Conservation (phyloP, 1,140 invertebrate species). For the Dreissena rostriformis region DNA sequence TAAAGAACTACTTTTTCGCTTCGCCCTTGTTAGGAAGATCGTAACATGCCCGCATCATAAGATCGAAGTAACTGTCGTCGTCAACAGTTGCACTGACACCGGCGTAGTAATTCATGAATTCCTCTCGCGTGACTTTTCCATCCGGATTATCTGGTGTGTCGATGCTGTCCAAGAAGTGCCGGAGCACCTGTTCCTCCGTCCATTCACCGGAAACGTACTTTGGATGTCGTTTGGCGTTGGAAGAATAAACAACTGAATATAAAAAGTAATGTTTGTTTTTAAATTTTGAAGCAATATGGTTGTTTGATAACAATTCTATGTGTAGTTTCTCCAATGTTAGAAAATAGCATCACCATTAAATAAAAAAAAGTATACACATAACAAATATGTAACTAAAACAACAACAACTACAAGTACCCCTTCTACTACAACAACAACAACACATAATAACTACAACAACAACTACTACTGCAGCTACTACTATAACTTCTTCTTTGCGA, state of each 20-base stretch:
- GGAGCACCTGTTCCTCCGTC: slow-evolving; percentile 92
- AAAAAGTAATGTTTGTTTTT: too few species aligned
- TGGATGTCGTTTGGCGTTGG: slow-evolving; percentile 90
- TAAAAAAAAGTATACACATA: too few species aligned
- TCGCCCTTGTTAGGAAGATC: slow-evolving; percentile 62
- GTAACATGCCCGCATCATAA: slow-evolving; percentile 91
- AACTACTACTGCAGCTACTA: too few species aligned
- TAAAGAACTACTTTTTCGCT: not conserved
- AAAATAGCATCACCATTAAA: too few species aligned
- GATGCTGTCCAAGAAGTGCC: slow-evolving; percentile 94
- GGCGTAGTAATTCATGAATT: slow-evolving; percentile 97
- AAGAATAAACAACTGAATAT: slow-evolving; percentile 80
- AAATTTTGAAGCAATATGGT: too few species aligned
- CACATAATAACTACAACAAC: too few species aligned
- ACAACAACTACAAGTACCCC: too few species aligned
- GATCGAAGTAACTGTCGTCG: slow-evolving; percentile 95
- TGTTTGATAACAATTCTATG: too few species aligned
- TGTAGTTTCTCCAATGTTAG: too few species aligned
- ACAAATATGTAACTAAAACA: too few species aligned
- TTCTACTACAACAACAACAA: too few species aligned
- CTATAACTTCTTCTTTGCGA: too few species aligned
- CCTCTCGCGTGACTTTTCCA: slow-evolving; percentile 88
- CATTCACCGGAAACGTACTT: slow-evolving; percentile 94
- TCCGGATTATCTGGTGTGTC: slow-evolving; percentile 83
- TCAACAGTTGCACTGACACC: slow-evolving; percentile 97